Percentiles rank a stretch among this genome's conserved stretches.
Evolutionary conservation across 53 echinoderm and acorn worm genomes (phyloP).

Genomic region (Zoroaster sp.): DNA sequence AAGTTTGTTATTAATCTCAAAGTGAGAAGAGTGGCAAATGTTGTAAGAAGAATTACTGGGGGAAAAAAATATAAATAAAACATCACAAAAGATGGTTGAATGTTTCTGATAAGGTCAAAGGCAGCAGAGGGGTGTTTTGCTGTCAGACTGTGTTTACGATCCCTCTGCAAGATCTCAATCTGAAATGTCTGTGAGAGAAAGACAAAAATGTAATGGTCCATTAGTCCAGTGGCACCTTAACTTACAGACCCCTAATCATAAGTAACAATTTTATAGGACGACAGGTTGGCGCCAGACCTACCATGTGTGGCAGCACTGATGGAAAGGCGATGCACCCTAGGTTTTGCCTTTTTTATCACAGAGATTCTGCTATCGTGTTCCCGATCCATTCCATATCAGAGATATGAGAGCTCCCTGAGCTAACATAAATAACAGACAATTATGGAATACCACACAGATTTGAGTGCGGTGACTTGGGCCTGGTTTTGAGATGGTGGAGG

Average conservation of each 20-base stretch:
- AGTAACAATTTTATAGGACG: constrained; percentile 50
- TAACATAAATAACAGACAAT: constrained; percentile 57
- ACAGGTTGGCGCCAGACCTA: constrained; percentile 48
- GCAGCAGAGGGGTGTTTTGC: neutral
- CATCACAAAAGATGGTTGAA: neutral
- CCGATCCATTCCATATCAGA: neutral
- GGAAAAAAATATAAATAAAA: neutral
- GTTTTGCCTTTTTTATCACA: neutral
- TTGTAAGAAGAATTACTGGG: neutral
- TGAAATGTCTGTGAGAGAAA: constrained; percentile 9
- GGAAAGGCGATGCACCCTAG: constrained; percentile 36
- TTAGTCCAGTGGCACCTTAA: constrained; percentile 37
- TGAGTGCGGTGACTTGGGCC: neutral
- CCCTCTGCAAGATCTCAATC: constrained; percentile 44
- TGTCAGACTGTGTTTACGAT: constrained; percentile 38
- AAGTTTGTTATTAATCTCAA: neutral
- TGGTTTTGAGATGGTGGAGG: constrained; percentile 33
- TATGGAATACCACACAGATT: constrained; percentile 48
- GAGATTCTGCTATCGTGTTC: neutral
- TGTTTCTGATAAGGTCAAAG: constrained; percentile 16
- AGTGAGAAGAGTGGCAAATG: neutral
- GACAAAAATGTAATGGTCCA: constrained; percentile 34
- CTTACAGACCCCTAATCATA: constrained; percentile 43
- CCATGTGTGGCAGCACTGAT: constrained; percentile 46
- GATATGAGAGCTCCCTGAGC: constrained; percentile 38